Conservation (phyloP, 2,888 invertebrate species). For the Metallyticus violacea region DNA sequence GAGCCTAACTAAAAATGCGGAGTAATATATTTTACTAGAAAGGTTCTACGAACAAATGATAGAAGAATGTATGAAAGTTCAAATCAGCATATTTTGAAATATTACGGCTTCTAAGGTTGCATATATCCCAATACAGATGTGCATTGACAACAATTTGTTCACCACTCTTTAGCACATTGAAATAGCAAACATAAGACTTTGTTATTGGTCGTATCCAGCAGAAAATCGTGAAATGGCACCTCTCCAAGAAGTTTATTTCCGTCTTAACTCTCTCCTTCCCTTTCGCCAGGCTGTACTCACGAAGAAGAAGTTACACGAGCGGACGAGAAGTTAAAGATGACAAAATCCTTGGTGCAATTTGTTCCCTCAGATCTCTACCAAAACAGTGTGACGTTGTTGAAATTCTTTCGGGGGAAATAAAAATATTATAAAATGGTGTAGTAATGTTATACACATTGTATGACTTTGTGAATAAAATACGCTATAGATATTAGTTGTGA, state of each 20-base stretch:
- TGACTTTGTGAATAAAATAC: slow-evolving; percentile 26
- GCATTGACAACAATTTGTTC: too few relatives aligned
- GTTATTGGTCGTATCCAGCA: neutral
- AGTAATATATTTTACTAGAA: too few relatives aligned
- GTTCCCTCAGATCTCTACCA: neutral
- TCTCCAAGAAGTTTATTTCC: neutral
- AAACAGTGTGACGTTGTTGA: neutral
- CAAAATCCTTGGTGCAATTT: neutral
- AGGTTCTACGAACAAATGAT: too few relatives aligned
- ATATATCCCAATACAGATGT: too few relatives aligned
- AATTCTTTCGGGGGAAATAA: neutral
- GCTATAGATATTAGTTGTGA: slow-evolving; percentile 13
- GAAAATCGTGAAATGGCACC: neutral
- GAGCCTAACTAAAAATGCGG: too few relatives aligned
- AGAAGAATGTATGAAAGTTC: too few relatives aligned
- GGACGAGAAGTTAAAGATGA: neutral
- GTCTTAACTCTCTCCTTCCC: neutral
- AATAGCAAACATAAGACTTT: neutral
- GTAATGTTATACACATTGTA: slow-evolving; percentile 20
- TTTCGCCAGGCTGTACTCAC: neutral
- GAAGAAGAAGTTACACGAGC: too few relatives aligned
- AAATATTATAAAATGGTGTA: neutral
- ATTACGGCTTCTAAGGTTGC: too few relatives aligned
- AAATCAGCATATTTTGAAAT: too few relatives aligned
- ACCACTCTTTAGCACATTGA: too few relatives aligned